Conservation (phyloP, 1,140 invertebrate genomes). For the Penaeus indicus region DNA sequence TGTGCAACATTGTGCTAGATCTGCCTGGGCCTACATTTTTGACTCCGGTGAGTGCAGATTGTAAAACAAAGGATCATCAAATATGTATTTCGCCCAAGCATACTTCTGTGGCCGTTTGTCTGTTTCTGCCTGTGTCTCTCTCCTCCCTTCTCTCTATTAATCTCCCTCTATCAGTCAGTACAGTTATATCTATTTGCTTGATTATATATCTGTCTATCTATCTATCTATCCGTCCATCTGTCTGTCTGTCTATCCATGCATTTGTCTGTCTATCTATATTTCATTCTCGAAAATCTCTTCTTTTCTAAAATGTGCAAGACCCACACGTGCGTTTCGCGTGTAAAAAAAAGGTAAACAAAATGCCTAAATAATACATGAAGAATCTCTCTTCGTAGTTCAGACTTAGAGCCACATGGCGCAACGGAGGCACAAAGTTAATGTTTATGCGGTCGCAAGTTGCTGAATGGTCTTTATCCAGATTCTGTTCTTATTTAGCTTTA, state of each 20-base stretch:
- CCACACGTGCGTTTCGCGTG: background rate
- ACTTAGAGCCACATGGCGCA: too few species aligned
- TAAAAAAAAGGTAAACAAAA: background rate
- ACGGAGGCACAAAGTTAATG: too few species aligned
- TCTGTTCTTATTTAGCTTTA: too few species aligned
- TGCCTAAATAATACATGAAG: too few species aligned
- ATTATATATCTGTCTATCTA: background rate
- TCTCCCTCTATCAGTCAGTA: background rate
- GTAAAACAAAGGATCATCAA: too few species aligned
- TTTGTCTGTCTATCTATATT: background rate
- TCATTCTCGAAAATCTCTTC: background rate
- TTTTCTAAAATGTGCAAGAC: background rate
- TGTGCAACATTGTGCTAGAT: too few species aligned
- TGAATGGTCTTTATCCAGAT: too few species aligned
- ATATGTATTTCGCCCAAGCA: too few species aligned
- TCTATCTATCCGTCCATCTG: background rate
- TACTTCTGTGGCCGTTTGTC: too few species aligned
- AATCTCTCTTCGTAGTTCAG: background rate
- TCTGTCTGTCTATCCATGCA: slow-evolving; percentile 1
- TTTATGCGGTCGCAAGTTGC: too few species aligned
- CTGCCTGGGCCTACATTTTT: too few species aligned
- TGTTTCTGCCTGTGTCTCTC: background rate
- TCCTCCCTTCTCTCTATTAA: background rate
- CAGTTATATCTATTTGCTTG: background rate
- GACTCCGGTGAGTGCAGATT: too few species aligned